Evolutionary conservation across 2,797 vertebrate genomes (phyloP), one percentile per base, ranked within the genome.

Genomic region (Diplodus sargus): DNA sequence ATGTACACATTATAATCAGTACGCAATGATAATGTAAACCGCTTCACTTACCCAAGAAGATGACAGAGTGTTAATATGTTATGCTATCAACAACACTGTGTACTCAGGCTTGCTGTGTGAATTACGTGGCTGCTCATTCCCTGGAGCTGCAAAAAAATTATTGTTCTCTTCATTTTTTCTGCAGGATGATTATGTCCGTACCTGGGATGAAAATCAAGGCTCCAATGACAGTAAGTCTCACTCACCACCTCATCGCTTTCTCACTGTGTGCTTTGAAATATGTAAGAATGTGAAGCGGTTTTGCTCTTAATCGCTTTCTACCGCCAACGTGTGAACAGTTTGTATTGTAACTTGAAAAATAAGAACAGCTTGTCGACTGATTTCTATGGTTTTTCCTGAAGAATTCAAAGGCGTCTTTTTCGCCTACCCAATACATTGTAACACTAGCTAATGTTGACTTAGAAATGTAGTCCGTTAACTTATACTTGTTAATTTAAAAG

Each of bases 121-220:
- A 48, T 73, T 39, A 48, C 8, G 12, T 14, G 45, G n/a, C 20
- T 78, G 17, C n/a, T 70, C 53, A 18, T 28, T 68, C 18, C 23
- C 16, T 51, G 30, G 45, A 63, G 39, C 56, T 74, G 82, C 77
- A 81, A 58, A 82, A 58, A n/a, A 73, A 71, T 60, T 59, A 5
- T 76, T 70, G 48, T 70, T 76, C 76, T 84, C 39, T 83, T 72
- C 69, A 6, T 93, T 76, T 93, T 76, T 80, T 85, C 69, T 84
- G 43, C 91, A 99, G 98, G 98, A 99, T 73, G 98, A 99, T 91
- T 98, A 99, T 85, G 97, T 99, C 85, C 97, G 97, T 90, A 97
- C 97, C 92, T 97, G 97, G 97, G 97, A 98, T 91, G 97, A 98
- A 91, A 97, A 94, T 91, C 98, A 97, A 94, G 95, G 94, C 23